These are phyloP conservation scores for Leucoraja ocellata DNA, from an alignment of 2,797 vertebrate genomes.

Conservation along the genomic window DNA sequence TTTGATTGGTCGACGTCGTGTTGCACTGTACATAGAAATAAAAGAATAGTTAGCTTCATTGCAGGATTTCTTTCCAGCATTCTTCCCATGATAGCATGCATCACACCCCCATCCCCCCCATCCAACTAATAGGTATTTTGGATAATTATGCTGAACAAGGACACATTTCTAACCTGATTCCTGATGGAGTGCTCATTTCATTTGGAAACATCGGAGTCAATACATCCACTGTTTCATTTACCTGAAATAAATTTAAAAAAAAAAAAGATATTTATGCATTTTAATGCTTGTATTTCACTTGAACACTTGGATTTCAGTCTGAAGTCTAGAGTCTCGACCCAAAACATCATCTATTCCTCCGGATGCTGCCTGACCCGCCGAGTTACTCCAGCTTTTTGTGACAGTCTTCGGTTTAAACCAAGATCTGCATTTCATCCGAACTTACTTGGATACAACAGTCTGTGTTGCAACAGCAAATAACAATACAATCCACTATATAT, in stretches of 20 bases:
- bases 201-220: constrained; percentile 53
- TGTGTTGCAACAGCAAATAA: neutral
- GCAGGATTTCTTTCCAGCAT: neutral
- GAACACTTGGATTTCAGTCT: too few species aligned
- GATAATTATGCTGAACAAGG: neutral
- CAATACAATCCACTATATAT: neutral
- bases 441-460: neutral
- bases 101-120: neutral
- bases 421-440: too few species aligned
- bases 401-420: too few species aligned
- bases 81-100: too few species aligned
- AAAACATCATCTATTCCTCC: too few species aligned
- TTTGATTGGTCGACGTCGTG: constrained; percentile 62
- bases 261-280: neutral
- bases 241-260: neutral
- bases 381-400: too few species aligned
- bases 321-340: too few species aligned
- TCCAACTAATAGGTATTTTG: neutral
- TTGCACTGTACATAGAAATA: constrained; percentile 50
- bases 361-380: too few species aligned
- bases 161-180: constrained; percentile 54
- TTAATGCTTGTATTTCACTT: neutral
- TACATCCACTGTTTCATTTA: constrained; percentile 42
- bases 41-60: constrained; percentile 24
- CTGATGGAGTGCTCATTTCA: constrained; percentile 47